Base-by-base conservation (phyloP, 2,797 vertebrate species). In the Eutrigla gurnardus region DNA sequence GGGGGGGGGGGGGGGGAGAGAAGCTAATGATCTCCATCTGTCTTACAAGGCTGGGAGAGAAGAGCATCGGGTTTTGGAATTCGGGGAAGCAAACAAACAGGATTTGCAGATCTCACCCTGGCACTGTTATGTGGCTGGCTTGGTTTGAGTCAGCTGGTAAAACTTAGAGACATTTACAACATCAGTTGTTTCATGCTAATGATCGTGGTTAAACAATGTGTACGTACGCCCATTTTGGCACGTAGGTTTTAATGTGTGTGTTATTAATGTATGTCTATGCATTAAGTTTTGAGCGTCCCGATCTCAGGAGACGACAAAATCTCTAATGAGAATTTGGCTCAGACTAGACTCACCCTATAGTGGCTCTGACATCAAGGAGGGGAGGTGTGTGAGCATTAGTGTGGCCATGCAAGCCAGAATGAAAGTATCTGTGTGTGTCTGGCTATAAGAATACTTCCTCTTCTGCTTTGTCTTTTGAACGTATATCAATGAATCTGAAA, bases 21-120 rank as follows among this genome's bases (percentile, higher is more conserved):
- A 60, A 84, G 82, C 79, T 92, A 92, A 93, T 92, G 89, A 90
- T 92, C 81, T 86, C 89, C 87, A 93, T 93, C 90, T 93, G 88
- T 92, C 90, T 93, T 85, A 68, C 82, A 83, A 78, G 76, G 81
- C 83, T 80, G 64, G 66, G 76, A 77, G 72, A 87, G 87, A 78
- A 49, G 85, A 89, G 80, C 81, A 70, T 88, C 80, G 77, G 77
- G 66, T 88, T 90, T 87, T 87, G 80, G 84, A 88, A 86, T 77
- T 75, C 85, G 80, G 53, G 71, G 70, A 88, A 81, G 88, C 82
- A 88, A 91, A 86, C 84, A 89, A 86, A 89, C 53, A 77, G 81
- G 81, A 88, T 87, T 89, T 79, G 61, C 86, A 74, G 89, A 91
- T 78, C 69, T 76, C 77, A 65, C 71, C 65, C 70, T 89, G 88